A percentile compares a stretch with the other conserved stretches of the same genome.
phyloP scores from a whole-genome alignment of 1,140 invertebrate genomes.

The Formica selysi region DNA sequence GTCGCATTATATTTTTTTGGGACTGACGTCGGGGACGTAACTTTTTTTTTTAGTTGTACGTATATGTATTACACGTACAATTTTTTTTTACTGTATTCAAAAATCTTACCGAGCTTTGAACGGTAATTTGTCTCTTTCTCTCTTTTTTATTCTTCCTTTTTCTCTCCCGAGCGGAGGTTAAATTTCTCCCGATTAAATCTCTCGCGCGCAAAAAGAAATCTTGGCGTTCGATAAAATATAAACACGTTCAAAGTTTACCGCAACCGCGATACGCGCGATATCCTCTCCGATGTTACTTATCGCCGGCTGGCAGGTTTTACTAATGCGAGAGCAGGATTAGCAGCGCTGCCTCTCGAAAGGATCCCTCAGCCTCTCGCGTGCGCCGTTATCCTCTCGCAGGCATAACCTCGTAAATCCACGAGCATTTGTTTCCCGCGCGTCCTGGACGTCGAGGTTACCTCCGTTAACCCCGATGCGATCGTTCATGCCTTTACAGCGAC shows the following conservation, averaged over 20 bases:
- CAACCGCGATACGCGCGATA: conserved; percentile 38
- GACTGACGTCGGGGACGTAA: conserved; percentile 9
- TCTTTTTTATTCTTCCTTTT: not conserved
- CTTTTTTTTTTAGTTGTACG: not conserved
- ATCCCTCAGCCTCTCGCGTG: conserved; percentile 12
- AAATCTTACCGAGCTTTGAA: not conserved
- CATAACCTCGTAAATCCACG: conserved; percentile 75
- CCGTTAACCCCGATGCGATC: conserved; percentile 75
- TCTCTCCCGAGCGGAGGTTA: not conserved
- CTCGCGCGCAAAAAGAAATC: not conserved
- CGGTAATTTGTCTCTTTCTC: not conserved
- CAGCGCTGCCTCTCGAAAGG: conserved; percentile 36
- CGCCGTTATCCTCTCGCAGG: conserved; percentile 69
- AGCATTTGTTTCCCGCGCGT: conserved; percentile 73
- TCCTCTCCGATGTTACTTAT: conserved; percentile 69
- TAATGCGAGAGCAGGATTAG: conserved; percentile 71
- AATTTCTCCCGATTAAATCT: not conserved
- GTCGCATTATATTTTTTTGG: conserved; percentile 42
- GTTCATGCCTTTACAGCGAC: conserved; percentile 76
- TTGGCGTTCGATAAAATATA: conserved; percentile 52
- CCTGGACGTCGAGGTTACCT: conserved; percentile 69
- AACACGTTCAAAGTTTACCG: conserved; percentile 36
- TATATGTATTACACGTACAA: not conserved
- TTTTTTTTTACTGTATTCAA: not conserved
- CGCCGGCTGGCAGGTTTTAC: conserved; percentile 66